Evolutionary conservation across 2,888 invertebrate genomes (phyloP).

Genomic region (Quadroppia sp.): DNA sequence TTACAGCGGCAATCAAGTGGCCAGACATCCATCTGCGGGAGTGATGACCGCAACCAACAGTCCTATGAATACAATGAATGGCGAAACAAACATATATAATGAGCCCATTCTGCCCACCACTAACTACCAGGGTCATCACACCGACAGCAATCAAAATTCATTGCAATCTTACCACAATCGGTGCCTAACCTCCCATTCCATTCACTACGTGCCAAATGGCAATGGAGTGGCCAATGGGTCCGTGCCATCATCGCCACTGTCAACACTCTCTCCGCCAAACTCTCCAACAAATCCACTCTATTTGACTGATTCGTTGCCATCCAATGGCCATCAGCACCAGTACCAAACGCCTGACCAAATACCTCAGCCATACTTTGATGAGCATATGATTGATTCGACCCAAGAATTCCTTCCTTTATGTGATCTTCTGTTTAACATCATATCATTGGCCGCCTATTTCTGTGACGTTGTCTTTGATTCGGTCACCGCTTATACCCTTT

Average conservation of each 20-base stretch:
- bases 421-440: slow-evolving; percentile 85
- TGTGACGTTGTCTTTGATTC: slow-evolving; percentile 86
- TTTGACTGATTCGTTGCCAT: slow-evolving; percentile 4
- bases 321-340: background rate
- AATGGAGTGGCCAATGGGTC: background rate
- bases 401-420: slow-evolving; percentile 79
- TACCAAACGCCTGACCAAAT: slow-evolving; percentile 1
- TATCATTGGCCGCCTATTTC: slow-evolving; percentile 81
- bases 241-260: slow-evolving; percentile 2
- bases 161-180: background rate
- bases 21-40: background rate
- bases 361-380: slow-evolving; percentile 29
- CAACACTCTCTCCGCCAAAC: background rate
- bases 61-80: slow-evolving; percentile 5
- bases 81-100: slow-evolving; percentile 30
- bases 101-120: background rate
- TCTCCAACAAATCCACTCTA: slow-evolving; percentile 9
- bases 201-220: background rate
- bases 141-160: background rate
- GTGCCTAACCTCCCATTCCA: background rate
- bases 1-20: background rate
- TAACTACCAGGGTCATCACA: background rate
- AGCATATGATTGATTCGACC: background rate
- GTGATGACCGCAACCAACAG: background rate
- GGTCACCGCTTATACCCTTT: slow-evolving; percentile 76